A percentile compares a stretch with the other conserved stretches of the same genome.
phyloP scores from a whole-genome alignment of 2,113 vertebrate genomes.

The Trichomycterus rosablanca region DNA sequence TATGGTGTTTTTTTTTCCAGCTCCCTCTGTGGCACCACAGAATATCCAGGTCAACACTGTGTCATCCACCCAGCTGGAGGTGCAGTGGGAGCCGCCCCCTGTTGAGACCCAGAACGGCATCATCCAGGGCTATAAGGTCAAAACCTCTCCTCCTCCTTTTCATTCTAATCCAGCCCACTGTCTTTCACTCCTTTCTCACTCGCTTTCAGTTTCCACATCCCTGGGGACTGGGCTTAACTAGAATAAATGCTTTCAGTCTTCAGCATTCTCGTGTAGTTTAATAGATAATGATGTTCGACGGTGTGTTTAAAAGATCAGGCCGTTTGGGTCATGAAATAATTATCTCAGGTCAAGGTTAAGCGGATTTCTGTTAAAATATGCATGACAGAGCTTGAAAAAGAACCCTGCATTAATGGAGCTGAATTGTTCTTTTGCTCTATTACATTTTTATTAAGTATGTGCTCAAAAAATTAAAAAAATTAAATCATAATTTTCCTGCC shows the following conservation, averaged over 20 bases:
- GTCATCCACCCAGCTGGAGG: slow-evolving; percentile 83
- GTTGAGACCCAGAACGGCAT: slow-evolving; percentile 89
- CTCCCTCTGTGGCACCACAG: slow-evolving; percentile 86
- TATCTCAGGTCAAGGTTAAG: slow-evolving; percentile 28
- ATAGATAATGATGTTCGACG: slow-evolving; percentile 28
- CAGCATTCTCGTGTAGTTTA: slow-evolving; percentile 11
- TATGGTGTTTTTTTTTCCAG: slow-evolving; percentile 54
- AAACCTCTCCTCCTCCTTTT: slow-evolving; percentile 17
- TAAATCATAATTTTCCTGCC: neutral
- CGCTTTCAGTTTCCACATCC: slow-evolving; percentile 1
- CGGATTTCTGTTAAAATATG: slow-evolving; percentile 35
- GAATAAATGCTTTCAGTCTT: slow-evolving; percentile 18
- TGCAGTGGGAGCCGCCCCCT: slow-evolving; percentile 87
- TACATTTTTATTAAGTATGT: slow-evolving; percentile 15
- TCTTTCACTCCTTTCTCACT: slow-evolving; percentile 4
- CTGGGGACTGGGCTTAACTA: neutral
- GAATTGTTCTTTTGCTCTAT: slow-evolving; percentile 17
- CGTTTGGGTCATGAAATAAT: slow-evolving; percentile 31
- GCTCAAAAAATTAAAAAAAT: too few species aligned
- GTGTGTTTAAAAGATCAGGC: slow-evolving; percentile 22
- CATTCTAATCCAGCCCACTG: slow-evolving; percentile 28
- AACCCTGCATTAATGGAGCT: slow-evolving; percentile 12
- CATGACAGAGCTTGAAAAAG: slow-evolving; percentile 11
- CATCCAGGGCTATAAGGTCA: slow-evolving; percentile 97
- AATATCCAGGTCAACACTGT: slow-evolving; percentile 76